A percentile compares a stretch with the other conserved stretches of the same genome.
phyloP scores from a whole-genome alignment of 2,797 vertebrate species.

The Rallus crepitans region DNA sequence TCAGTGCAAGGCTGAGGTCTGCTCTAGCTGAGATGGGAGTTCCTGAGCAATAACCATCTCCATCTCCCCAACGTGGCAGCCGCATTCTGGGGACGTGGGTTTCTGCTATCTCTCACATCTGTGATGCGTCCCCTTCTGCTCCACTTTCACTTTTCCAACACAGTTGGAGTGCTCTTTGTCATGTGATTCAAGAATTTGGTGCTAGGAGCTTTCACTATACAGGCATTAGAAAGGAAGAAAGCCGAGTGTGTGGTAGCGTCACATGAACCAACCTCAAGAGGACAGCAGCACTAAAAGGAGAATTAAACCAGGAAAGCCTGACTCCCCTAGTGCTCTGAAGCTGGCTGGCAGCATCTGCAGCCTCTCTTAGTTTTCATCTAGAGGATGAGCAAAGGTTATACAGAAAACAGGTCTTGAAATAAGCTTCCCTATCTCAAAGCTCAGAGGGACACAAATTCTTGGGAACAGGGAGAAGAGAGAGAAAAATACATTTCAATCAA shows the following conservation, averaged over 20 bases:
- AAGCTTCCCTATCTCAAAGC: slow-evolving; percentile 10
- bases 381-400: background rate
- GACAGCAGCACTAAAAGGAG: background rate
- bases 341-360: background rate
- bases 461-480: background rate
- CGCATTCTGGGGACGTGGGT: background rate
- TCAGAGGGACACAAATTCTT: background rate
- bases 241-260: background rate
- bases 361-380: slow-evolving; percentile 11
- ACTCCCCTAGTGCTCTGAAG: background rate
- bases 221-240: background rate
- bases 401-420: slow-evolving; percentile 16
- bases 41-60: background rate
- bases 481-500: slow-evolving; percentile 58
- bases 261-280: background rate
- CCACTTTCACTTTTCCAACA: background rate
- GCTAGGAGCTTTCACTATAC: background rate
- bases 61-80: background rate
- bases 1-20: background rate
- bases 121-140: background rate
- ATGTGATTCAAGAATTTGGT: background rate
- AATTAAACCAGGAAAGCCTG: background rate
- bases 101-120: background rate
- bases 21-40: background rate
- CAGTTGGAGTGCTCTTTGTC: background rate